These are phyloP conservation scores for Aplochiton taeniatus DNA, from an alignment of 2,797 vertebrate genomes.

Conservation along the genomic window DNA sequence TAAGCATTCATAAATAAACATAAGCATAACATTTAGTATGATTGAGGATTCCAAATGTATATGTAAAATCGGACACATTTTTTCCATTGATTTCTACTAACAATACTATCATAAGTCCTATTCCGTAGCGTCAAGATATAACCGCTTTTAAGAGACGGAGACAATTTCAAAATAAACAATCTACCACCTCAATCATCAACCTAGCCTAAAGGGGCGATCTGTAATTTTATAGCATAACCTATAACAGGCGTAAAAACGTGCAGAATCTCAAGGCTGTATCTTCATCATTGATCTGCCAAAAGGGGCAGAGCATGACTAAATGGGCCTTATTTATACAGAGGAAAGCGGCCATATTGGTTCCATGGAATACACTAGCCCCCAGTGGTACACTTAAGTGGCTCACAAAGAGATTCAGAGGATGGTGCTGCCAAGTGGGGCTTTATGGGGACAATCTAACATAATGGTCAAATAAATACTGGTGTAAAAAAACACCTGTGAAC, in stretches of 20 bases:
- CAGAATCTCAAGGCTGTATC: constrained; percentile 23
- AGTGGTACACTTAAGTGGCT: constrained; percentile 74
- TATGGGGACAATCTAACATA: constrained; percentile 81
- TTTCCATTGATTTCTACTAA: too few relatives aligned
- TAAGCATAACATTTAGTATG: too few relatives aligned
- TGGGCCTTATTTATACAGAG: constrained; percentile 67
- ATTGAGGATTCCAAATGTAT: too few relatives aligned
- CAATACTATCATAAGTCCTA: too few relatives aligned
- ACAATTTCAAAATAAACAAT: constrained; percentile 19
- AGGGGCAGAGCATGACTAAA: constrained; percentile 45
- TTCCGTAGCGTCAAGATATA: background rate
- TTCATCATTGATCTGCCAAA: constrained; percentile 30
- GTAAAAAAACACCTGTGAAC: constrained; percentile 72
- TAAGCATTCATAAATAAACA: too few relatives aligned
- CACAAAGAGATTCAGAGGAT: constrained; percentile 70
- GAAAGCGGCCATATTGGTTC: constrained; percentile 66
- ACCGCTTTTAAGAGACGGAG: background rate
- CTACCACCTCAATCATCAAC: constrained; percentile 20
- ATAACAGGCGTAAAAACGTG: constrained; percentile 25
- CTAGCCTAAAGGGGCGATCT: constrained; percentile 14
- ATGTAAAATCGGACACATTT: too few relatives aligned
- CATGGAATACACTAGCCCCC: constrained; percentile 65
- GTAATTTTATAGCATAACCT: constrained; percentile 29
- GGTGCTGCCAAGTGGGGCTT: constrained; percentile 73
- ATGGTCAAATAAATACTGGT: constrained; percentile 80